Evolutionary conservation across 2,797 vertebrate species (phyloP).

Genomic region (Oreochromis grahami): DNA sequence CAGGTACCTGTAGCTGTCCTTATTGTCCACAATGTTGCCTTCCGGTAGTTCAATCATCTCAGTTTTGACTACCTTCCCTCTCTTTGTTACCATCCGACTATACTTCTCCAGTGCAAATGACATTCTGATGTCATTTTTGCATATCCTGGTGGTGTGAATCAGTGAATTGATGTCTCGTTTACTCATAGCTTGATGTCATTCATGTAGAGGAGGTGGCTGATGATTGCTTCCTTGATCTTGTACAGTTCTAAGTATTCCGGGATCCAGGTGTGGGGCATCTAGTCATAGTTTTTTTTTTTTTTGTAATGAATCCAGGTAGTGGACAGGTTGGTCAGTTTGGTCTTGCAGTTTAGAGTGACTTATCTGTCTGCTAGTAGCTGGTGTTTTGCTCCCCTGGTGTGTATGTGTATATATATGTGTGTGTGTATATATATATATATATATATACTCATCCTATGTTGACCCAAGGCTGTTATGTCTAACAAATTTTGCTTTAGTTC

Average conservation of each 20-base stretch:
- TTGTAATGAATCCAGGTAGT: background rate
- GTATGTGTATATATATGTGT: too few species aligned
- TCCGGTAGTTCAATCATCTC: background rate
- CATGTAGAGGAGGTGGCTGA: background rate
- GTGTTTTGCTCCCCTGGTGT: background rate
- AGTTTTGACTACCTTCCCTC: background rate
- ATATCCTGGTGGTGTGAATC: background rate
- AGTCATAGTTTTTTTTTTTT: background rate
- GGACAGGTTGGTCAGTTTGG: background rate
- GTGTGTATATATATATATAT: too few species aligned
- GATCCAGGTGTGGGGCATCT: background rate
- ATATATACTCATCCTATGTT: background rate
- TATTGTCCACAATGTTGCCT: background rate
- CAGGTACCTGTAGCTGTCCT: background rate
- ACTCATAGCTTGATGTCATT: background rate
- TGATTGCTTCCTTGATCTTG: background rate
- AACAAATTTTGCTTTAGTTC: background rate
- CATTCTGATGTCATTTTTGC: background rate
- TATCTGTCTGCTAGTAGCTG: background rate
- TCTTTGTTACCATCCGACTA: background rate
- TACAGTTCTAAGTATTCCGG: background rate
- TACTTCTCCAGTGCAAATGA: background rate
- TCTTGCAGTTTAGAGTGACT: background rate
- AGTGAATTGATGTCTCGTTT: background rate
- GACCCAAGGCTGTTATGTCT: background rate